Evolutionary conservation across 2,797 vertebrate genomes (phyloP).

Genomic region (Chromis chromis): DNA sequence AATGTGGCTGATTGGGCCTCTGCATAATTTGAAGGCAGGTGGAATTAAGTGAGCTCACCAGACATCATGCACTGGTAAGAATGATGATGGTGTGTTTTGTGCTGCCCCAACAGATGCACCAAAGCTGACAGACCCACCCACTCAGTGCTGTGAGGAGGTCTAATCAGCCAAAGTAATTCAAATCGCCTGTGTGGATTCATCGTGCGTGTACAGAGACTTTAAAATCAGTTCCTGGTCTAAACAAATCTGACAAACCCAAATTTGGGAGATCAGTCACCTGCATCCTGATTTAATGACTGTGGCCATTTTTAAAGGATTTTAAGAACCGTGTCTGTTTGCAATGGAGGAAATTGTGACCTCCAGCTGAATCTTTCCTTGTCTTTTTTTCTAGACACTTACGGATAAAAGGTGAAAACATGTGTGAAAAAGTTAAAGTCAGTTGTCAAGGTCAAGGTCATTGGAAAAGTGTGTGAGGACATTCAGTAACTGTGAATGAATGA

Average conservation of each 20-base stretch:
- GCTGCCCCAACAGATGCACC: no score
- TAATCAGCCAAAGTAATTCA: neutral
- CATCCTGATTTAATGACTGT: no score
- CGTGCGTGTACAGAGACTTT: no score
- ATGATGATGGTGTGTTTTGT: no score
- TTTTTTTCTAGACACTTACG: neutral
- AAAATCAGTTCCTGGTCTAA: neutral
- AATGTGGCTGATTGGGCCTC: no score
- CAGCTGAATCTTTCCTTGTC: neutral
- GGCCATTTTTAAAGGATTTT: neutral
- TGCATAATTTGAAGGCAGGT: neutral
- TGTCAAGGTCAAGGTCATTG: constrained; percentile 40
- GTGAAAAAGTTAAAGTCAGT: neutral
- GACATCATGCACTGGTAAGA: neutral
- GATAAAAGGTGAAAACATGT: neutral
- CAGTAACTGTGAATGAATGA: constrained; percentile 10
- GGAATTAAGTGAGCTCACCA: neutral
- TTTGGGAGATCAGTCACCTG: no score
- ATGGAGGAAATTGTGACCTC: neutral
- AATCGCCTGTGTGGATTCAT: no score
- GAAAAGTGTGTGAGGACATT: neutral
- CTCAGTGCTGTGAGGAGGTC: no score
- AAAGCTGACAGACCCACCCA: no score
- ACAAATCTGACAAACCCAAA: neutral
- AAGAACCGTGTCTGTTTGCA: no score